Evolutionary conservation across 2,888 invertebrate species (phyloP).

Genomic region (Colletes collaris): DNA sequence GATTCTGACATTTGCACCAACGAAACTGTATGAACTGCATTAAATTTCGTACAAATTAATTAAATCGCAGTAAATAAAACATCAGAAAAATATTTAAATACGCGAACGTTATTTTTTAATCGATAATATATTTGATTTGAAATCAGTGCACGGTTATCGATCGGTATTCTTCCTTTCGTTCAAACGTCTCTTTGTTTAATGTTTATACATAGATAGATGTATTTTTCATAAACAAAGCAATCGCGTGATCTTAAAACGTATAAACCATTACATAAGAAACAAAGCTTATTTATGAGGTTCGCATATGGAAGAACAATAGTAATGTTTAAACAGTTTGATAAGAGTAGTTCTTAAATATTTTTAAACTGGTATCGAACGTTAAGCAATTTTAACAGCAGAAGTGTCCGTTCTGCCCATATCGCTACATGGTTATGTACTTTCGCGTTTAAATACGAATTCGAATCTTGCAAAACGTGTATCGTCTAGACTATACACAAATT

Average conservation of each 20-base stretch:
- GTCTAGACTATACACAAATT: not conserved
- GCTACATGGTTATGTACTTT: not conserved
- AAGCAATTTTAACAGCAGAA: too few relatives aligned
- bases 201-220: too few relatives aligned
- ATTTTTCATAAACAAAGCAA: not conserved
- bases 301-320: slow-evolving; percentile 4
- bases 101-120: too few relatives aligned
- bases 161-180: not conserved
- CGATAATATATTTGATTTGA: not conserved
- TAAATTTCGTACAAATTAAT: too few relatives aligned
- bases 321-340: not conserved
- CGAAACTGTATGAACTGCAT: not conserved
- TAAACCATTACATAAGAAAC: not conserved
- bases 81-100: too few relatives aligned
- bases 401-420: too few relatives aligned
- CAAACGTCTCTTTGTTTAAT: not conserved
- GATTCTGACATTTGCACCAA: not conserved
- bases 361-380: too few relatives aligned
- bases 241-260: not conserved
- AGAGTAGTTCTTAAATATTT: not conserved
- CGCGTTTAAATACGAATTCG: not conserved
- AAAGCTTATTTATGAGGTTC: not conserved
- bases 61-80: too few relatives aligned
- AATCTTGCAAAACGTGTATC: not conserved
- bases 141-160: slow-evolving; percentile 7